These are phyloP conservation scores for Protonibea diacanthus DNA, from an alignment of 2,797 vertebrate genomes.

Conservation along the genomic window DNA sequence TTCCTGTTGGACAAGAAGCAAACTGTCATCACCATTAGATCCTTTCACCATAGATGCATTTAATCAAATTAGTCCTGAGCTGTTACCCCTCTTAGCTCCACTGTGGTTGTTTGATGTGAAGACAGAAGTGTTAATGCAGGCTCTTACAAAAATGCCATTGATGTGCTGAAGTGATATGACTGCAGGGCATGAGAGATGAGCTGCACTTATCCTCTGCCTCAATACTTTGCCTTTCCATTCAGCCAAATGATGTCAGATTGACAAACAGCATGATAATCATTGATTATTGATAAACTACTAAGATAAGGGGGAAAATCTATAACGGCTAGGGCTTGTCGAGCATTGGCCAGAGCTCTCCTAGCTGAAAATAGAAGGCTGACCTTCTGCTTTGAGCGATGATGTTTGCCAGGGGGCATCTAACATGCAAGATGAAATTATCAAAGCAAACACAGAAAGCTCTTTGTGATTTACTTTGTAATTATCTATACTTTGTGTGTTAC, in stretches of 20 bases:
- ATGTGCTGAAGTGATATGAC: constrained; percentile 64
- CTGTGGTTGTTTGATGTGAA: constrained; percentile 64
- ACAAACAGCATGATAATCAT: constrained; percentile 69
- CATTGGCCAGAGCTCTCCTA: constrained; percentile 18
- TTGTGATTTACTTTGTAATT: constrained; percentile 15
- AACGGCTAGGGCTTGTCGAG: constrained; percentile 34
- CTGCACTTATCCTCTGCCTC: constrained; percentile 51
- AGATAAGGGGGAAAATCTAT: constrained; percentile 70
- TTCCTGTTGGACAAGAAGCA: constrained; percentile 12
- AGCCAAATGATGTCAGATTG: constrained; percentile 65
- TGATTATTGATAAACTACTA: constrained; percentile 81
- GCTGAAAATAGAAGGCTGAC: constrained; percentile 56
- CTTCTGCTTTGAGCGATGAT: constrained; percentile 52
- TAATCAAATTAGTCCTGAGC: constrained; percentile 77
- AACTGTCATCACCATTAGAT: constrained; percentile 28
- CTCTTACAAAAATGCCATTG: constrained; percentile 57
- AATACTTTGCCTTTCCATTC: constrained; percentile 48
- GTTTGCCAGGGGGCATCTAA: constrained; percentile 54
- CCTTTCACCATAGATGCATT: constrained; percentile 49
- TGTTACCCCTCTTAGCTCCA: constrained; percentile 45
- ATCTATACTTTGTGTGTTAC: not conserved
- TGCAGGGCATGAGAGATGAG: constrained; percentile 70
- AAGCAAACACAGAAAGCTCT: constrained; percentile 15
- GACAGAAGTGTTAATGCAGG: constrained; percentile 49
- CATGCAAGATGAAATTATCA: constrained; percentile 53